Evolutionary conservation across 2,797 vertebrate genomes (phyloP).

Genomic region (Cyclopterus lumpus): DNA sequence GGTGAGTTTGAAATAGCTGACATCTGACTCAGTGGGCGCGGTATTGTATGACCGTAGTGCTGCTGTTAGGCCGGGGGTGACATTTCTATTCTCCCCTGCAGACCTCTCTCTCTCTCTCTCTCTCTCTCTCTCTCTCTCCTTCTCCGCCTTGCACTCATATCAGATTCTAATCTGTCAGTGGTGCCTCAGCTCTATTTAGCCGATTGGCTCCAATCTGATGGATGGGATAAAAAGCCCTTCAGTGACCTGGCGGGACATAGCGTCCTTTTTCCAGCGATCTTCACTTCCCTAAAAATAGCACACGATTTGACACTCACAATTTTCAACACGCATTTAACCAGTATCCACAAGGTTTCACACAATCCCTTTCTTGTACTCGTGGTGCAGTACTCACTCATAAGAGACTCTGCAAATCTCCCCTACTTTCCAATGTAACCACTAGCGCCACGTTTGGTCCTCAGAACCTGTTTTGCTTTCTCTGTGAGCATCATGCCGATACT

Average conservation of each 20-base stretch:
- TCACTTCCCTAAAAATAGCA: slow-evolving; percentile 38
- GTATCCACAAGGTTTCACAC: neutral
- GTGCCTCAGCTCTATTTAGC: slow-evolving; percentile 66
- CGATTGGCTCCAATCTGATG: slow-evolving; percentile 63
- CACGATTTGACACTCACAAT: slow-evolving; percentile 2
- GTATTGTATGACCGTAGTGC: slow-evolving; percentile 70
- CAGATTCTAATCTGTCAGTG: slow-evolving; percentile 74
- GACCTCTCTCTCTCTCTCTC: slow-evolving; percentile 30
- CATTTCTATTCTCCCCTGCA: slow-evolving; percentile 66
- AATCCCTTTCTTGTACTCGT: neutral
- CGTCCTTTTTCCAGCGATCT: slow-evolving; percentile 39
- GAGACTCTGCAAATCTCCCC: neutral
- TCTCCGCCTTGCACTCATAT: slow-evolving; percentile 48
- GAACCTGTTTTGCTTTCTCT: slow-evolving; percentile 24
- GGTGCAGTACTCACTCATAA: neutral
- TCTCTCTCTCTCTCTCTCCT: slow-evolving; percentile 25
- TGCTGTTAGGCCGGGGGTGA: slow-evolving; percentile 69
- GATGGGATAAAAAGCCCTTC: slow-evolving; percentile 48
- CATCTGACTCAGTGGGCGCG: slow-evolving; percentile 73
- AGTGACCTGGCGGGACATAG: slow-evolving; percentile 22
- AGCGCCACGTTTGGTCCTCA: slow-evolving; percentile 8
- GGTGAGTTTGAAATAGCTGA: slow-evolving; percentile 73
- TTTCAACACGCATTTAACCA: slow-evolving; percentile 34
- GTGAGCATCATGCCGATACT: slow-evolving; percentile 34
- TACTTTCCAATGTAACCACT: neutral